Base-by-base conservation (phyloP, 2,797 vertebrate genomes). In the Pangasius krempfi region DNA sequence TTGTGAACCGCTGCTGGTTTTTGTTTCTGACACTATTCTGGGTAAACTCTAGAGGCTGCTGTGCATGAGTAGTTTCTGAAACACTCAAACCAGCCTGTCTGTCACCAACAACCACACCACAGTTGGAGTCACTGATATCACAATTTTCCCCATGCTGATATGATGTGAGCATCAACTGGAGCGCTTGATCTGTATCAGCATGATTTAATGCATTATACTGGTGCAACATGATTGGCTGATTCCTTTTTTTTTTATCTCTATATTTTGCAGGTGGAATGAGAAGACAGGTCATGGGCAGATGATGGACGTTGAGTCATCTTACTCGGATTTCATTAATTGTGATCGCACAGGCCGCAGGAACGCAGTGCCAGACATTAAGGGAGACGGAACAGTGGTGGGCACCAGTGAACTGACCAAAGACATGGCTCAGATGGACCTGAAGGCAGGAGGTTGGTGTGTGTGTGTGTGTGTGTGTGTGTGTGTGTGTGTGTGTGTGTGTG, bases 241-340 rank as follows among this genome's bases (percentile, higher is more conserved):
- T 33, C 84, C 68, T 40, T 30, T 54, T 30, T 54, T 79, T 73
- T 80, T 75, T 68, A 86, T 86, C 22, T 56, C 5, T 86, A 30
- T 76, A 5, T 84, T 58, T 86, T 20, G 68, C 73, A 90, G 97
- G 90, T 92, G 95, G 96, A 94, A 95, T 95, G 94, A 79, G 81
- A 94, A 92, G 91, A 92, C 96, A 94, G 92, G 98, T 97, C 97
- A 96, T 93, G 96, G 94, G 94, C 95, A 97, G 96, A 94, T 97
- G 96, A 99, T 99, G 98, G 98, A 99, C 94, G 97, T 98, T 91
- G 98, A 98, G 97, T 95, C 97, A 95, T 97, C 97, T 44, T 99
- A 99, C 95, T 97, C 97, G 0, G 98, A 99, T 93, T 99, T 99
- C 91, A 99, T 99, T 93, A 97, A 96, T 95, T 99, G 97, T 50